Conservation (phyloP, 2,888 invertebrate species). For the Leptinotarsa haldemani region DNA sequence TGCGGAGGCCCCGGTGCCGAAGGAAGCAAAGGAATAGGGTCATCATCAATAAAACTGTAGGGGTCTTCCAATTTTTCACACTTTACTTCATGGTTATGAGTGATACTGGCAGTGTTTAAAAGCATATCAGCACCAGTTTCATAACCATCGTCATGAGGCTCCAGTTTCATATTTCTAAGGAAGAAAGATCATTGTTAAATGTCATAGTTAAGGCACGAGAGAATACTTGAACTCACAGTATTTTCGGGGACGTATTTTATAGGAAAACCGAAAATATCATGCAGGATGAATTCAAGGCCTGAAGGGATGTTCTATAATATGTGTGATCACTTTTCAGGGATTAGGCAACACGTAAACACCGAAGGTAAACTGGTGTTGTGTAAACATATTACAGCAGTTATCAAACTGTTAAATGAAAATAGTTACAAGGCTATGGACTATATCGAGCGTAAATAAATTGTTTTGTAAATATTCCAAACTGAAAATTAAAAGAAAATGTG, state of each 20-base stretch:
- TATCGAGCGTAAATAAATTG: constrained; percentile 47
- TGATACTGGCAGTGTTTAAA: constrained; percentile 64
- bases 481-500: constrained; percentile 34
- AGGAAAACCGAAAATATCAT: constrained; percentile 49
- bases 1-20: constrained; percentile 57
- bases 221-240: constrained; percentile 44
- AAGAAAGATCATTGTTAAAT: constrained; percentile 31
- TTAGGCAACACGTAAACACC: constrained; percentile 56
- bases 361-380: constrained; percentile 55
- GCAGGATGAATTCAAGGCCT: constrained; percentile 54
- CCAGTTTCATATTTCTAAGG: constrained; percentile 67
- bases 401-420: constrained; percentile 49
- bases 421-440: constrained; percentile 47
- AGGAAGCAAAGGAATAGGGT: constrained; percentile 68
- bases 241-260: constrained; percentile 51
- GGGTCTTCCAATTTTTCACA: constrained; percentile 75
- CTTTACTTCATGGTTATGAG: constrained; percentile 64
- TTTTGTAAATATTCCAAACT: constrained; percentile 36
- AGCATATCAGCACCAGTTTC: constrained; percentile 81
- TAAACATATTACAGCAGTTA: constrained; percentile 47
- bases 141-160: constrained; percentile 90
- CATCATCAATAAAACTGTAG: constrained; percentile 88
- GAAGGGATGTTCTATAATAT: constrained; percentile 51
- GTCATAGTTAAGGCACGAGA: constrained; percentile 21
- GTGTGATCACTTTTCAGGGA: constrained; percentile 48